These are phyloP conservation scores for Serinus canaria DNA, from an alignment of 2,113 vertebrate genomes.

Conservation along the genomic window DNA sequence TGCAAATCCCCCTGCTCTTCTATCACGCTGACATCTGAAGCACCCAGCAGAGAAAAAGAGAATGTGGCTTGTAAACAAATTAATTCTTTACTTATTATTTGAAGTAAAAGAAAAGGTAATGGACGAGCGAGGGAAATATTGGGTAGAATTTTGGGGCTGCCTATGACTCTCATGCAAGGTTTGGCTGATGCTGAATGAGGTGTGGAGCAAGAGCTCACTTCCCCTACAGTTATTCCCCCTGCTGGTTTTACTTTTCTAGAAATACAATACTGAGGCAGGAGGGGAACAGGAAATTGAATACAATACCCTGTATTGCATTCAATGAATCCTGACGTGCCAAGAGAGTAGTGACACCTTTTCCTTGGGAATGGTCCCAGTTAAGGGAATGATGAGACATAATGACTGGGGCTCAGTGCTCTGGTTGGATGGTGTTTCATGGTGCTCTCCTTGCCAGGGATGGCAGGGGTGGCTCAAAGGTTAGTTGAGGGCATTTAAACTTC, in stretches of 20 bases:
- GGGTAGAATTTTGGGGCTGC: background rate
- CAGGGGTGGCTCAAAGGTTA: background rate
- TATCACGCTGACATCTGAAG: slow-evolving; percentile 2
- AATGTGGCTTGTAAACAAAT: slow-evolving; percentile 28
- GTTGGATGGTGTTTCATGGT: background rate
- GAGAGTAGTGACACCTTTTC: background rate
- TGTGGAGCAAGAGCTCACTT: background rate
- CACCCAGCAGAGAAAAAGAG: slow-evolving; percentile 1
- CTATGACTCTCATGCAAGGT: accelerated
- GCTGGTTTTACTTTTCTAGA: background rate
- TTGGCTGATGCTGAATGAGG: background rate
- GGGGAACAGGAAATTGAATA: background rate
- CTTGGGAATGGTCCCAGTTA: background rate
- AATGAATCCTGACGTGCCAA: background rate
- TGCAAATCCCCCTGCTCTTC: background rate
- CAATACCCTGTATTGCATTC: background rate
- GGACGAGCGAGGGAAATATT: background rate
- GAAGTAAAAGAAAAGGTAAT: background rate
- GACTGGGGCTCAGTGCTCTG: background rate
- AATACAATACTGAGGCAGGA: background rate
- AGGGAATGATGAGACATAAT: background rate
- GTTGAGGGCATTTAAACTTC: background rate
- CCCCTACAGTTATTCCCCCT: background rate
- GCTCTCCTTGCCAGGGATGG: accelerated
- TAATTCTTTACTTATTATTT: slow-evolving; percentile 3